Percentiles rank a stretch among this genome's conserved stretches.
These are phyloP conservation scores for Cantharis lateralis DNA, from an alignment of 2,888 invertebrate species.

Conservation along the genomic window DNA sequence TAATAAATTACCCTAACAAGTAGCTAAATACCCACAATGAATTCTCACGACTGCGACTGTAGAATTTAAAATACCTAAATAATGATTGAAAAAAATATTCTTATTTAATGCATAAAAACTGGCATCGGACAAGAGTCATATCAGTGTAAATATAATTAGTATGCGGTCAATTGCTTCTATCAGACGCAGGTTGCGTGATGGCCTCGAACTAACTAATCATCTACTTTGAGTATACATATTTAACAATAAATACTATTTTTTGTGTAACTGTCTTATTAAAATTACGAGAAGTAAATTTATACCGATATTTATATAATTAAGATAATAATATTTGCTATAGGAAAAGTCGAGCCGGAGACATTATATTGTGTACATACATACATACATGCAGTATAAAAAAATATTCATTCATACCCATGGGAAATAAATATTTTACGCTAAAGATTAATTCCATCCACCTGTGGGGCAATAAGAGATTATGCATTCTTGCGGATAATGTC, in stretches of 20 bases:
- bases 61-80: background rate
- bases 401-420: background rate
- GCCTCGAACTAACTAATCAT: constrained; percentile 14
- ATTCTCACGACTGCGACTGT: background rate
- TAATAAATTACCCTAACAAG: background rate
- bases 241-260: constrained; percentile 20
- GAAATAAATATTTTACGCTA: background rate
- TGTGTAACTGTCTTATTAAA: constrained; percentile 4
- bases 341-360: no score
- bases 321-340: background rate
- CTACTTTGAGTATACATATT: constrained; percentile 6
- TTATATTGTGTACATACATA: no score
- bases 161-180: constrained; percentile 25
- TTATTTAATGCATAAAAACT: constrained; percentile 24
- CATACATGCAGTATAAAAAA: no score
- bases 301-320: background rate
- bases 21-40: background rate
- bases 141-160: constrained; percentile 20
- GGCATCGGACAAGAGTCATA: constrained; percentile 5
- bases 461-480: constrained; percentile 22
- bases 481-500: constrained; percentile 18
- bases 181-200: constrained; percentile 27
- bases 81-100: constrained; percentile 1
- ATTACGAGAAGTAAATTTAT: constrained; percentile 1
- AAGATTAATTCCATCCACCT: constrained; percentile 17